Evolutionary conservation across 2,113 vertebrate genomes (phyloP).

Genomic region (Hippocampus comes): DNA sequence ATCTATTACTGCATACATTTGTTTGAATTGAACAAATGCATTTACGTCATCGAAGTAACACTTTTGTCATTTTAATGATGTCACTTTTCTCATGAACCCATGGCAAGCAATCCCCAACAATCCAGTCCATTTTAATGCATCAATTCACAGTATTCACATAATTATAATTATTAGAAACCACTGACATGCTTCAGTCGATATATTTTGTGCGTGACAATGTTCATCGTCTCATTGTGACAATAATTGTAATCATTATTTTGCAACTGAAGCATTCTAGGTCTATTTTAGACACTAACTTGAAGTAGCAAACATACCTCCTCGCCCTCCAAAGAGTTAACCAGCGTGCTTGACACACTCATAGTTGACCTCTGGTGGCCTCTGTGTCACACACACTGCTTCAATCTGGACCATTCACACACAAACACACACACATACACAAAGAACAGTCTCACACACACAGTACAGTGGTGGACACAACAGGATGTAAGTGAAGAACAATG

Average conservation of each 20-base stretch:
- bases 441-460: slow-evolving; percentile 27
- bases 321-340: not conserved
- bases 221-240: not conserved
- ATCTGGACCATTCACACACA: not conserved
- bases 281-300: not conserved
- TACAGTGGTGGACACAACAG: slow-evolving; percentile 48
- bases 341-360: not conserved
- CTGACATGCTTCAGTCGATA: not conserved
- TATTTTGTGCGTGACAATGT: not conserved
- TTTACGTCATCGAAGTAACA: not conserved
- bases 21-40: not conserved
- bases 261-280: not conserved
- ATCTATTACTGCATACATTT: not conserved
- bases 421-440: slow-evolving; percentile 11
- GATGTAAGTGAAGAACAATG: slow-evolving; percentile 61
- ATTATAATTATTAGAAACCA: not conserved
- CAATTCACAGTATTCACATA: not conserved
- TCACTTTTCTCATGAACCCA: not conserved
- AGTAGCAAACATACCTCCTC: not conserved
- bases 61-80: not conserved
- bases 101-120: not conserved
- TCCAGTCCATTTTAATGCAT: not conserved
- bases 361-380: not conserved
- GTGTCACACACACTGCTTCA: slow-evolving; percentile 1
- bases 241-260: not conserved